A percentile compares a stretch with the other conserved stretches of the same genome.
phyloP scores from a whole-genome alignment of 1,140 invertebrate genomes.

The Himalopsyche phryganea region DNA sequence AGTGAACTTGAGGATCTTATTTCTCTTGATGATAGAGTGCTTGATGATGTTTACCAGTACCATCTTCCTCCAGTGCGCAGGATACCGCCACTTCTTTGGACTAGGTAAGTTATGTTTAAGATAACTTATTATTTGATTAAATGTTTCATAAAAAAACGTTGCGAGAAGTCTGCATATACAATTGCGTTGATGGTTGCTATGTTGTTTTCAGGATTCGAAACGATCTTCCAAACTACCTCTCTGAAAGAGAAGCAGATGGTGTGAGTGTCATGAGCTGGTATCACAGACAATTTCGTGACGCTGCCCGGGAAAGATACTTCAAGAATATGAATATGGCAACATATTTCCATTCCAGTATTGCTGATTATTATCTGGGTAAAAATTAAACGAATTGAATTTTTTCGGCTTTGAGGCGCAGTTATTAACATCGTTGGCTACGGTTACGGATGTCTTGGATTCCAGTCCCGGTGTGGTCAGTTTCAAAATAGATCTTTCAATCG shows the following conservation, averaged over 20 bases:
- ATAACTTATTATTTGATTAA: too few relatives aligned
- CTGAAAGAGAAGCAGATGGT: conserved; percentile 93
- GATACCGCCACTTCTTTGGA: conserved; percentile 95
- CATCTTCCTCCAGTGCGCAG: conserved; percentile 92
- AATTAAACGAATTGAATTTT: too few relatives aligned
- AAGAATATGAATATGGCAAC: conserved; percentile 95
- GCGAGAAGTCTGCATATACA: too few relatives aligned
- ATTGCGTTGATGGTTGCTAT: too few relatives aligned
- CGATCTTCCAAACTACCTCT: conserved; percentile 92
- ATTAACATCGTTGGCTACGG: too few relatives aligned
- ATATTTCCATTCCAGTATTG: conserved; percentile 96
- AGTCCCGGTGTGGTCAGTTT: too few relatives aligned
- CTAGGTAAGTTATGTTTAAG: conserved; percentile 46
- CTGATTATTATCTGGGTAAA: conserved; percentile 89
- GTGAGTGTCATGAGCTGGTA: conserved; percentile 98
- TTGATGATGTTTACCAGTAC: conserved; percentile 98
- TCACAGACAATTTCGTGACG: conserved; percentile 92
- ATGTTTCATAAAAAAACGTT: too few relatives aligned
- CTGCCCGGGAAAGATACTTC: conserved; percentile 92
- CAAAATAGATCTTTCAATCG: too few relatives aligned
- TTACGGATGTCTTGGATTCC: too few relatives aligned
- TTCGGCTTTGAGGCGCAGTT: too few relatives aligned
- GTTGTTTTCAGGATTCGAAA: conserved; percentile 70
- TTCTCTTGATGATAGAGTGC: conserved; percentile 87
- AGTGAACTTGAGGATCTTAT: conserved; percentile 93